A percentile compares a stretch with the other conserved stretches of the same genome.
These are phyloP conservation scores for Ifrita kowaldi DNA, from an alignment of 2,113 vertebrate genomes.

Conservation along the genomic window DNA sequence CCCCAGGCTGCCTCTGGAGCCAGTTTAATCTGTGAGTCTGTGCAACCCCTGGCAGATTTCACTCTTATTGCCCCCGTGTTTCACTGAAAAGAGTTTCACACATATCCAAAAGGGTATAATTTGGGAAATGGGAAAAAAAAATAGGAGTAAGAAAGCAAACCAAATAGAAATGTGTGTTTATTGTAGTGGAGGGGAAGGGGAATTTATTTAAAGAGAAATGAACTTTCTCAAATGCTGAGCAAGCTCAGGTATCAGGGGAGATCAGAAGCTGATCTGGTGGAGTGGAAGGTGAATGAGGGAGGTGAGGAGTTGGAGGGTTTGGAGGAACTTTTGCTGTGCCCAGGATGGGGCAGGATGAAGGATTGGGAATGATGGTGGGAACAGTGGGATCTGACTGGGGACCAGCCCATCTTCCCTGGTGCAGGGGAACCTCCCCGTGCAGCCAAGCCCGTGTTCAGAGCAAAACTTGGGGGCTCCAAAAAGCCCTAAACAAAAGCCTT, in stretches of 20 bases:
- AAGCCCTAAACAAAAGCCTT: neutral
- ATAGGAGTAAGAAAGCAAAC: neutral
- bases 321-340: neutral
- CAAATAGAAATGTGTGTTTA: neutral
- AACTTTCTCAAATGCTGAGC: neutral
- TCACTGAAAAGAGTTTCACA: neutral
- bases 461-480: neutral
- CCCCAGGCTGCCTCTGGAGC: neutral
- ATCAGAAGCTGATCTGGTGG: neutral
- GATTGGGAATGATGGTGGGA: neutral
- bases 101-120: neutral
- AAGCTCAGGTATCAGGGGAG: neutral
- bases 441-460: neutral
- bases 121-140: neutral
- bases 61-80: neutral
- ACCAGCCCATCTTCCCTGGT: neutral
- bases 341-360: neutral
- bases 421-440: neutral
- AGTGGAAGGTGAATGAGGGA: neutral
- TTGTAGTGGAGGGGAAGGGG: neutral
- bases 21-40: neutral
- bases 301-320: neutral
- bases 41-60: neutral
- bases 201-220: neutral
- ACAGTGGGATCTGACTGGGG: neutral